Percentiles rank a stretch among this genome's conserved stretches.
These are phyloP conservation scores for Oxytorus armatus DNA, from an alignment of 2,888 invertebrate species.

Conservation along the genomic window DNA sequence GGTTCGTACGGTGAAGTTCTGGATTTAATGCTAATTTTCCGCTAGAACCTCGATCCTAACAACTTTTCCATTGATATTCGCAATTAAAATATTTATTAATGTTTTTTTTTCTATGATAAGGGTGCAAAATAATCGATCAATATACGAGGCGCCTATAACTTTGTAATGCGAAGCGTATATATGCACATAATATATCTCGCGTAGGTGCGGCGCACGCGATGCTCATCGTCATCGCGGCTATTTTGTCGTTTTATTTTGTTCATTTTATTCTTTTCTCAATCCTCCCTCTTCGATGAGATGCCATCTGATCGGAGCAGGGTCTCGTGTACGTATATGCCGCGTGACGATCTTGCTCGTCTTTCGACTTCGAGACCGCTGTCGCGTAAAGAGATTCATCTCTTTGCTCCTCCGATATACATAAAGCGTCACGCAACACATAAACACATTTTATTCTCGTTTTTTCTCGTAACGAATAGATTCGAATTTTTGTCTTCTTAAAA, in stretches of 20 bases:
- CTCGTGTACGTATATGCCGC: neutral
- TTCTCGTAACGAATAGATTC: neutral
- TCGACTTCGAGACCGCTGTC: conserved; percentile 39
- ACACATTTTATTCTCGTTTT: conserved; percentile 14
- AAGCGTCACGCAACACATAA: conserved; percentile 36
- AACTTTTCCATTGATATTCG: neutral
- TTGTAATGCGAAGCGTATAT: conserved; percentile 12
- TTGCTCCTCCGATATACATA: conserved; percentile 16
- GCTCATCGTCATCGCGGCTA: conserved; percentile 23
- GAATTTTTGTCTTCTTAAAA: too few species aligned
- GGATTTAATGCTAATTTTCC: too few species aligned
- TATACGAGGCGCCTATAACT: conserved; percentile 10
- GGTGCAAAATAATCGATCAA: neutral
- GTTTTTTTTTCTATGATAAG: neutral
- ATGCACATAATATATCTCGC: neutral
- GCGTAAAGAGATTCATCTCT: conserved; percentile 46
- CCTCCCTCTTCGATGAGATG: conserved; percentile 13
- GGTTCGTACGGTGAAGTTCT: too few species aligned
- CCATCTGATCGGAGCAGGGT: conserved; percentile 6
- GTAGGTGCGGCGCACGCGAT: conserved; percentile 33
- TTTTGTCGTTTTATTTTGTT: conserved; percentile 13
- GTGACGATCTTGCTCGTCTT: conserved; percentile 7
- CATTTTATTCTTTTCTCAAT: conserved; percentile 5
- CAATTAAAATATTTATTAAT: too few species aligned
- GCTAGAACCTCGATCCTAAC: neutral